These are phyloP conservation scores for Pteropus rufus DNA, from an alignment of 2,797 vertebrate species.

Conservation along the genomic window DNA sequence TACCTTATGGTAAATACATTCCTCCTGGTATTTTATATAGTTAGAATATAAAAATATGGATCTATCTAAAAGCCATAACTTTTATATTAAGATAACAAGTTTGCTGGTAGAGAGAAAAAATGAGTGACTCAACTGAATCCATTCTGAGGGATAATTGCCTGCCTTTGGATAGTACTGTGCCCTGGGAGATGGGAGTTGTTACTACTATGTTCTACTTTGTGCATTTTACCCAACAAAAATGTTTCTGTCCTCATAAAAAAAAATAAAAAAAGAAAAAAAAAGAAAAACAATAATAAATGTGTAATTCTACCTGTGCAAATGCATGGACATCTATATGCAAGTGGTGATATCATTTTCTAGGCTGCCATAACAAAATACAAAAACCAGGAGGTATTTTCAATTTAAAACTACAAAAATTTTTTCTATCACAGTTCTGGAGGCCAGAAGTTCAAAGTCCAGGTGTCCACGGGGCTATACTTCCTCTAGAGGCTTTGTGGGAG, in stretches of 20 bases:
- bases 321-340: neutral
- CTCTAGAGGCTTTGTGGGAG: neutral
- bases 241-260: neutral
- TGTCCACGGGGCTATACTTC: neutral
- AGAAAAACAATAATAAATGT: too few relatives aligned
- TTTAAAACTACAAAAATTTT: neutral
- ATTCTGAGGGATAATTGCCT: neutral
- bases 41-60: constrained; percentile 1
- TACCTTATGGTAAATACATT: neutral
- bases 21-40: constrained; percentile 16
- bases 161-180: neutral
- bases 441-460: neutral
- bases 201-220: neutral
- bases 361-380: neutral
- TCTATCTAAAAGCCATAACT: neutral
- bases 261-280: neutral
- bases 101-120: neutral
- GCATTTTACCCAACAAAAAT: neutral
- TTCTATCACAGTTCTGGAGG: neutral
- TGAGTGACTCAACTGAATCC: neutral
- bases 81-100: neutral
- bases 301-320: neutral
- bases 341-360: neutral
- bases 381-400: neutral
- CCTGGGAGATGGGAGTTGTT: neutral